Base-by-base conservation (phyloP, 2,797 vertebrate species). In the Ptychadena robeensis region DNA sequence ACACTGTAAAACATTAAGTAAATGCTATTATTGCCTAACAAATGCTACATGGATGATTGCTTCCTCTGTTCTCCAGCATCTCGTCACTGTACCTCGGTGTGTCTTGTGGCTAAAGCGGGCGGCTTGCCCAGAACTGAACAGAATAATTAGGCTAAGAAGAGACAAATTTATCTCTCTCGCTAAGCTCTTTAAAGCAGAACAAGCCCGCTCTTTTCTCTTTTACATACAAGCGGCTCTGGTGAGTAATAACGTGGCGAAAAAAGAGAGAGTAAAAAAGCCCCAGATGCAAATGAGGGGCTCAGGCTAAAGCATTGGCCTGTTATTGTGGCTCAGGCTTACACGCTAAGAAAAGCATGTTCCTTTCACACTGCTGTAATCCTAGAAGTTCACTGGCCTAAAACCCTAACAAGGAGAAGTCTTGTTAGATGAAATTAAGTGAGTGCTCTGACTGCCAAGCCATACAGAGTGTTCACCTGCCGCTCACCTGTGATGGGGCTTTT, bases 301-400 rank as follows among this genome's bases (percentile, higher is more conserved):
- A 37, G 66, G 72, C 53, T 80, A 48, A 85, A 85, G 70, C 37
- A 66, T 57, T 57, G 83, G 72, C 78, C 78, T 76, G 72, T 70
- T 80, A 85, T 71, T 71, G 74, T 63, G 65, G 76, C 81, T 85
- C 48, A 63, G 68, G 59, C 75, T 72, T 65, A 72, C 69, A 68
- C 61, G 48, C 71, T 68, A 74, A 73, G 79, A 79, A 81, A 72
- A 72, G 40, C 63, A 68, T 75, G 64, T 80, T 73, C 65, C 73
- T 76, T 75, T 85, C 74, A 80, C 81, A 66, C 48, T 3, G n/a
- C 64, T 78, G 79, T 82, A 86, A 87, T 63, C 75, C 66, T 82
- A 64, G 53, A 82, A 32, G 38, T 48, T 73, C 18, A 9, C 30
- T 34, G 75, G 79, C 35, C 53, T 73, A 68, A 78, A 80, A 74